Percentiles rank a stretch among this genome's conserved stretches.
Evolutionary conservation across 2,888 invertebrate genomes (phyloP).

Genomic region (Esperia sulphurella): DNA sequence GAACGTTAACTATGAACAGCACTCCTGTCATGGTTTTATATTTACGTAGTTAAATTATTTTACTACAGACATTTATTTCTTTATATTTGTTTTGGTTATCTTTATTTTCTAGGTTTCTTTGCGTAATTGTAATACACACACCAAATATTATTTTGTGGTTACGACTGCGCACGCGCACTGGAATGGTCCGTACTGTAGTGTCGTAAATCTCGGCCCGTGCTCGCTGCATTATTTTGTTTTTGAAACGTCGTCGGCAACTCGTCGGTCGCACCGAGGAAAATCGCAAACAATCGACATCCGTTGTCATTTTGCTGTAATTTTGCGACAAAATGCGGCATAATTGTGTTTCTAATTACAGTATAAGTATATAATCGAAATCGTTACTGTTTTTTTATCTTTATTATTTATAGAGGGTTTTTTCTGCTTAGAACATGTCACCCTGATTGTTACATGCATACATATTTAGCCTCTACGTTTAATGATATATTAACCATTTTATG

Average conservation of each 20-base stretch:
- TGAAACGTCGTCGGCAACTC: slow-evolving; percentile 10
- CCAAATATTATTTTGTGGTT: too few species aligned
- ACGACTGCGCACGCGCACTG: neutral
- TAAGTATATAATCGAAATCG: too few species aligned
- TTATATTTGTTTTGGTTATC: neutral
- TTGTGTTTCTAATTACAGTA: neutral
- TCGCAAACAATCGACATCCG: slow-evolving; percentile 31
- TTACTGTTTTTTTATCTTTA: too few species aligned
- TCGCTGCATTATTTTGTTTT: slow-evolving; percentile 10
- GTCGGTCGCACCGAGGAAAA: slow-evolving; percentile 8
- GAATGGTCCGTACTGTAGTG: slow-evolving; percentile 3
- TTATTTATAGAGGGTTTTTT: too few species aligned
- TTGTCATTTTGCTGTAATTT: slow-evolving; percentile 14
- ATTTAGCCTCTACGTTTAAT: too few species aligned
- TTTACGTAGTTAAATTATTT: neutral
- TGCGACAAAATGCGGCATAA: neutral
- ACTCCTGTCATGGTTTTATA: slow-evolving; percentile 70
- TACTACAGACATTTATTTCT: neutral
- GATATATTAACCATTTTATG: too few species aligned
- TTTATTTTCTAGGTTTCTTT: too few species aligned
- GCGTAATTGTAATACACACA: too few species aligned
- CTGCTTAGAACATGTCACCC: too few species aligned
- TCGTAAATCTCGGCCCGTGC: neutral
- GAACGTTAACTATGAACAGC: slow-evolving; percentile 79
- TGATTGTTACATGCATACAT: too few species aligned